Evolutionary conservation across 2,888 invertebrate species (phyloP).

Genomic region (Catocala fraxini): DNA sequence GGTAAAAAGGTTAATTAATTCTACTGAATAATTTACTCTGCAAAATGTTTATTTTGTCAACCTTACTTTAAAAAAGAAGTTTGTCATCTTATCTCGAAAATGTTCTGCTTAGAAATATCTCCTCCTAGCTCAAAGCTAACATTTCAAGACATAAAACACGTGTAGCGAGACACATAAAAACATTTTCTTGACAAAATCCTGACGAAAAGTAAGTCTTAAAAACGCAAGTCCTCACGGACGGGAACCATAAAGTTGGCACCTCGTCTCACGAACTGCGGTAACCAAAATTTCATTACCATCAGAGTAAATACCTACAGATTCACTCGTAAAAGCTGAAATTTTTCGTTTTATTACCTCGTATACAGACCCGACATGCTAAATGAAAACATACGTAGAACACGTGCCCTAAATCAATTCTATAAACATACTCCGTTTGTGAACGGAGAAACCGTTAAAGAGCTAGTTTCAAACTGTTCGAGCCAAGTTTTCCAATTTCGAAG

Average conservation of each 20-base stretch:
- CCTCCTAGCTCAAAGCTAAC: conserved; percentile 6
- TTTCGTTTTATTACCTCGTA: conserved; percentile 66
- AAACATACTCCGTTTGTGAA: conserved; percentile 25
- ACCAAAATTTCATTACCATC: conserved; percentile 63
- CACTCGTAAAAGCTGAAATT: conserved; percentile 66
- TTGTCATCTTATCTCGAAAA: not conserved
- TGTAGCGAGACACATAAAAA: conserved; percentile 32
- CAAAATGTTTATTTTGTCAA: not conserved
- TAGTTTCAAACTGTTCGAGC: conserved; percentile 20
- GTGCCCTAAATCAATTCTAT: conserved; percentile 36
- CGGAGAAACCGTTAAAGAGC: conserved; percentile 19
- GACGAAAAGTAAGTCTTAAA: conserved; percentile 38
- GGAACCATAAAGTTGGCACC: conserved; percentile 56
- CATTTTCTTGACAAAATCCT: conserved; percentile 26
- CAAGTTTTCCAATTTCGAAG: conserved; percentile 19
- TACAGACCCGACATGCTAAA: conserved; percentile 49
- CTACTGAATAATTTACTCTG: not conserved
- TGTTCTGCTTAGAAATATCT: not conserved
- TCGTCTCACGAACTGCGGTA: conserved; percentile 51
- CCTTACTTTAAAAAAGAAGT: not conserved
- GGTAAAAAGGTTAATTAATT: conserved; percentile 3
- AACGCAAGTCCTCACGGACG: conserved; percentile 43
- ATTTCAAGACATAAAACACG: conserved; percentile 35
- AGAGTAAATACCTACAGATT: conserved; percentile 65
- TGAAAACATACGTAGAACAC: conserved; percentile 45